Percentiles rank a stretch among this genome's conserved stretches.
Evolutionary conservation across 2,888 invertebrate genomes (phyloP).

Genomic region (Phragmatobia fuliginosa): DNA sequence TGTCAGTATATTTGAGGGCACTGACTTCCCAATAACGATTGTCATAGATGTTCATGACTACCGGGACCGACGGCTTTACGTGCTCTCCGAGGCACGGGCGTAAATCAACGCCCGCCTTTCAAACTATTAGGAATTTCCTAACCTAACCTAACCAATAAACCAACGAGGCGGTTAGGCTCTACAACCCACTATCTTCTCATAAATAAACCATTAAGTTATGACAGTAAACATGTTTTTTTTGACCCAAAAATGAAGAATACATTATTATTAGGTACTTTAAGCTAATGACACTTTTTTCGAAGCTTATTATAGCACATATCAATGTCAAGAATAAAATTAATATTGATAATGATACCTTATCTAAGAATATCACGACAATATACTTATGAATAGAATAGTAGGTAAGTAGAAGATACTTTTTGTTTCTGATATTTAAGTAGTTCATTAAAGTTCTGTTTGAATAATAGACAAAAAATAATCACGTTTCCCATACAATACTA

Average conservation of each 20-base stretch:
- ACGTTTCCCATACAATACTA: not conserved
- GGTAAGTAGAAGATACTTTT: not conserved
- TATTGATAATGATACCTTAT: not conserved
- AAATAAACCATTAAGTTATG: not conserved
- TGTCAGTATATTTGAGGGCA: too few species aligned
- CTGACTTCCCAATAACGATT: too few species aligned
- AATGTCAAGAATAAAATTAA: not conserved
- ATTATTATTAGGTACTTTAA: not conserved
- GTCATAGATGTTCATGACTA: too few species aligned
- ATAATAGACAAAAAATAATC: not conserved
- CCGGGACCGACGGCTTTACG: too few species aligned
- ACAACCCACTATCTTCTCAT: too few species aligned
- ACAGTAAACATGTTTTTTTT: not conserved
- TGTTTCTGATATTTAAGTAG: not conserved
- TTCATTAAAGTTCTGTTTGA: not conserved
- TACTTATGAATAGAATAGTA: not conserved
- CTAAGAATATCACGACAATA: not conserved
- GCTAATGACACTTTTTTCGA: not conserved
- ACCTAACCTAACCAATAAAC: too few species aligned
- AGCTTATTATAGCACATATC: not conserved
- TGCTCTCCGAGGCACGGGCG: too few species aligned
- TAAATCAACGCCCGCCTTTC: too few species aligned
- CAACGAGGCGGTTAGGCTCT: too few species aligned
- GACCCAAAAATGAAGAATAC: not conserved
- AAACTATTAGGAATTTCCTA: too few species aligned